phyloP scores from a whole-genome alignment of 2,797 vertebrate species.

The Sebastes taczanowskii region DNA sequence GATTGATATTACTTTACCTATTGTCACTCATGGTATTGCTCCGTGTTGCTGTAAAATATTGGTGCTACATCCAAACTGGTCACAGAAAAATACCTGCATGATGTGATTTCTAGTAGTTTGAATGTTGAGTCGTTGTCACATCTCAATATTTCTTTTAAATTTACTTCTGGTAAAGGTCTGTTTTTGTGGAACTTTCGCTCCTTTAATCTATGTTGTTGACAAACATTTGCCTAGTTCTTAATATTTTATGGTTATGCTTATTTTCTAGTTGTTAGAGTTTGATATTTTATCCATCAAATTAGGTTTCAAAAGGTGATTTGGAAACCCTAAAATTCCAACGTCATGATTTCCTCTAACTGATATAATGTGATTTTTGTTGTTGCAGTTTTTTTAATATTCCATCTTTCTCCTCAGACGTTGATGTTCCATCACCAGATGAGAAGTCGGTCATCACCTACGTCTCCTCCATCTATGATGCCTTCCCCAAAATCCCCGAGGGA shows the following conservation, averaged over 20 bases:
- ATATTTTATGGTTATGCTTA: background rate
- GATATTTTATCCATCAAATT: background rate
- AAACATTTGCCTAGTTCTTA: background rate
- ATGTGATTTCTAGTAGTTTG: background rate
- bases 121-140: background rate
- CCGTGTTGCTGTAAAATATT: background rate
- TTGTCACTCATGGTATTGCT: background rate
- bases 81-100: background rate
- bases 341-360: background rate
- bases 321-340: background rate
- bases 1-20: background rate
- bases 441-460: slow-evolving; percentile 99
- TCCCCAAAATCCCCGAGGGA: slow-evolving; percentile 98
- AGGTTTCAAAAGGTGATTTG: background rate
- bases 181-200: background rate
- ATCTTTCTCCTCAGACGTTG: slow-evolving; percentile 85
- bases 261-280: background rate
- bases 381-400: background rate
- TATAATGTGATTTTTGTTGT: background rate
- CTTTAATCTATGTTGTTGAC: background rate
- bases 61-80: background rate
- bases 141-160: too few species aligned
- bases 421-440: slow-evolving; percentile 95
- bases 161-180: background rate
- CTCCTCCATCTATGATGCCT: slow-evolving; percentile 98